These are phyloP conservation scores for Hippocampus barbouri DNA, from an alignment of 2,113 vertebrate genomes.

Conservation along the genomic window DNA sequence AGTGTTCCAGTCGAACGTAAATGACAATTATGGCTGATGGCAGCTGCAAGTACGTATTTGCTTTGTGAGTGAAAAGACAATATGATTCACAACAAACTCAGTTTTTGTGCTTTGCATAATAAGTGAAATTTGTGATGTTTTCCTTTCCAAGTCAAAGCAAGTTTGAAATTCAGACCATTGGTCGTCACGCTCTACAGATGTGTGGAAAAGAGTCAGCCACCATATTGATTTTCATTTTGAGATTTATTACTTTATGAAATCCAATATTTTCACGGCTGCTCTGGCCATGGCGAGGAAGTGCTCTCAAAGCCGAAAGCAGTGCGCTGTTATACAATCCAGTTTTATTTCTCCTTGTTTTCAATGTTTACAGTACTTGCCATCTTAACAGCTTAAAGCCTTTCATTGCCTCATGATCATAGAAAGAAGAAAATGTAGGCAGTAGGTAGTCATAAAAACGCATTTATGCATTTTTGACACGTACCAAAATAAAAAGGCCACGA, in stretches of 20 bases:
- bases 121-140: slow-evolving; percentile 23
- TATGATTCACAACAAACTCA: background rate
- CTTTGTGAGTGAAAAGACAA: background rate
- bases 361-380: slow-evolving; percentile 1
- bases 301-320: slow-evolving; percentile 3
- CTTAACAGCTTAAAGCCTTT: slow-evolving; percentile 12
- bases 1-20: no score
- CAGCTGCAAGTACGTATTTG: no score
- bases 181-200: slow-evolving; percentile 46
- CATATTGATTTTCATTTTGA: slow-evolving; percentile 52
- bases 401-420: slow-evolving; percentile 8
- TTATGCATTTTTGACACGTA: background rate
- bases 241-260: slow-evolving; percentile 62
- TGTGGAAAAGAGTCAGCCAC: slow-evolving; percentile 28
- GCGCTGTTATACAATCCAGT: slow-evolving; percentile 6
- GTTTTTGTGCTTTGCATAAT: background rate
- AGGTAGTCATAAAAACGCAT: background rate
- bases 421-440: background rate
- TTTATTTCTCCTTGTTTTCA: slow-evolving; percentile 12
- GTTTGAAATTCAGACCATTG: slow-evolving; percentile 24
- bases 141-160: slow-evolving; percentile 16
- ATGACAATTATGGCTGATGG: no score
- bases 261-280: slow-evolving; percentile 46
- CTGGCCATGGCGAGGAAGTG: slow-evolving; percentile 6
- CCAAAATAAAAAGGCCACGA: background rate